Conservation (phyloP, 2,113 vertebrate species). For the Octodon degus region DNA sequence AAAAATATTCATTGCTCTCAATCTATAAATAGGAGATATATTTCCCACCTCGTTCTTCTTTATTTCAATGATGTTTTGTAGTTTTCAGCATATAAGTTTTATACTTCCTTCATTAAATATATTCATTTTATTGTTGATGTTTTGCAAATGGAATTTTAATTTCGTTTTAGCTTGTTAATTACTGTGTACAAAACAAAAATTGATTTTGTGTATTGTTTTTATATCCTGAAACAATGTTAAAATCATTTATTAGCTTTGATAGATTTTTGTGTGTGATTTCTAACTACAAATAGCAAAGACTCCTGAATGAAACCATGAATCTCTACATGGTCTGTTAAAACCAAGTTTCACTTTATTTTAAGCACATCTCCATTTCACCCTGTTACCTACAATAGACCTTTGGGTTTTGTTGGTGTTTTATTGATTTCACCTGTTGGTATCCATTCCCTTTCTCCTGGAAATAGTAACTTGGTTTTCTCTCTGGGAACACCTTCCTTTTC, state of each 20-base stretch:
- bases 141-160: background rate
- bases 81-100: background rate
- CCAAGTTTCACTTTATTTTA: background rate
- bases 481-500: background rate
- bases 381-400: background rate
- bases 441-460: background rate
- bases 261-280: background rate
- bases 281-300: background rate
- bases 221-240: background rate
- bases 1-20: background rate
- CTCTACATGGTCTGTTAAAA: background rate
- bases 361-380: background rate
- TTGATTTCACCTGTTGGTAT: background rate
- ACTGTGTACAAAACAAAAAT: background rate
- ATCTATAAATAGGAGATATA: background rate
- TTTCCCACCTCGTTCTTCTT: background rate
- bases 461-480: too few species aligned
- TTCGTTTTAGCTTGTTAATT: background rate
- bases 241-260: background rate
- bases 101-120: background rate
- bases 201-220: background rate
- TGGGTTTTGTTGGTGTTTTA: background rate
- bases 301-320: background rate
- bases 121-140: slow-evolving; percentile 9
- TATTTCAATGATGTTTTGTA: background rate